Base-by-base conservation (phyloP, 1,140 invertebrate species). In the Ceratoteleas bidentatus region DNA sequence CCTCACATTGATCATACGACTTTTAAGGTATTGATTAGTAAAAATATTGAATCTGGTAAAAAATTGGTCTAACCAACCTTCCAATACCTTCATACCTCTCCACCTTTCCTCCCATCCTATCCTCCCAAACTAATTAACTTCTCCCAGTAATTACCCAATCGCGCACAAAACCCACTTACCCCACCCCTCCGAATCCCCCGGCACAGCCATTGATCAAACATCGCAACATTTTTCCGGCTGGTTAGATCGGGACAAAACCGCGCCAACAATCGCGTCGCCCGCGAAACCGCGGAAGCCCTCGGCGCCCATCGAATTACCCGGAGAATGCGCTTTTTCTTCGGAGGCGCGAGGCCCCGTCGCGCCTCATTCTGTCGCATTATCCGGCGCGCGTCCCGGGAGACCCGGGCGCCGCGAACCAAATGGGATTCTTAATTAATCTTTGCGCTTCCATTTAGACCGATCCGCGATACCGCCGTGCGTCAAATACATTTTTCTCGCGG, bases 371-470 rank as follows among this genome's bases (percentile, higher is more conserved):
- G 72, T 70, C 24, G 4, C 24, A 24, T 24, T 24, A 24, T 70
- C 54, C 66, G 60, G 14, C n/a, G 68, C 62, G 60, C 53, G 66
- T 62, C 68, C 74, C 56, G 76, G 76, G 72, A 73, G 62, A 66
- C 49, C 11, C 56, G 32, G 34, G 52, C 49, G 53, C 36, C 33
- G 84, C 80, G 86, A 85, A 50, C 65, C 77, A 80, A 88, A 87
- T 88, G 83, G 81, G 80, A 85, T 85, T 87, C 85, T 88, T 90
- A 89, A 90, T 90, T 88, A 88, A 90, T 90, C 86, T 88, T 88
- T 88, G 84, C 86, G 80, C 83, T 87, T 86, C 85, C 85, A 88
- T 88, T 89, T 86, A 84, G 85, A 9, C 9, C 40, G 40, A 88
- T 89, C 87, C 85, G 79, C 83, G 81, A 81, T 86, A 88, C 87